Conservation (phyloP, 2,888 invertebrate genomes). For the Clusia tigrina region DNA sequence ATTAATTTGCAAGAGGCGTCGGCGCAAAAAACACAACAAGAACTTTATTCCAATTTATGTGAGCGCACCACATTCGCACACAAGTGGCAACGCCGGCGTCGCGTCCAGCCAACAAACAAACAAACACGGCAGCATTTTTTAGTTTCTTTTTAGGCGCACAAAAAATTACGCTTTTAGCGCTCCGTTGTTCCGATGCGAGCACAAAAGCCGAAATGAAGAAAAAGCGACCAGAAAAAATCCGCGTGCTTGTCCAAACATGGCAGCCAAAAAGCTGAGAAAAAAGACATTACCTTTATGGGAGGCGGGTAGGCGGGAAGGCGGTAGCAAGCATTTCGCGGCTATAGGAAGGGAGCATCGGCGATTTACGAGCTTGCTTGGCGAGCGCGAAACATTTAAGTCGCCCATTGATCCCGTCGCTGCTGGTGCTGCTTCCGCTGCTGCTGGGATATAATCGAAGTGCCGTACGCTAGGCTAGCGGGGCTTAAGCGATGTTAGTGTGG, state of each 20-base stretch:
- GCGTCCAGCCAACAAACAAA: neutral
- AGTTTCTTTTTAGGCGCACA: conserved; percentile 5
- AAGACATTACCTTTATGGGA: too few relatives aligned
- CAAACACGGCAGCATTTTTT: neutral
- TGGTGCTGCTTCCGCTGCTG: neutral
- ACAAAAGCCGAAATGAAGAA: too few relatives aligned
- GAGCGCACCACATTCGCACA: neutral
- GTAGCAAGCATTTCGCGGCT: too few relatives aligned
- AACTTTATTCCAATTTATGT: conserved; percentile 19
- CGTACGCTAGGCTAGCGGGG: neutral
- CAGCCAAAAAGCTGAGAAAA: too few relatives aligned
- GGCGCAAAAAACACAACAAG: conserved; percentile 51
- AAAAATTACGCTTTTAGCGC: too few relatives aligned
- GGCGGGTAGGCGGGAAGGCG: too few relatives aligned
- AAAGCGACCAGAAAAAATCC: too few relatives aligned
- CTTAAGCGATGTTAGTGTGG: neutral
- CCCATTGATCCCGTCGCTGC: conserved; percentile 1
- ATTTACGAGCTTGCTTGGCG: neutral
- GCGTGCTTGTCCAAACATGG: too few relatives aligned
- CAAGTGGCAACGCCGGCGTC: neutral
- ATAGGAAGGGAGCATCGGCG: conserved; percentile 30
- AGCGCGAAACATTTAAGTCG: neutral
- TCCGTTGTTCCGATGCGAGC: too few relatives aligned
- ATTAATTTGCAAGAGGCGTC: conserved; percentile 58
- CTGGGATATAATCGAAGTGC: neutral